Evolutionary conservation across 30 jellyfish, hydroid and myxozoan species (phyloP), one percentile per base, ranked within the genome.

Genomic region (Hydractinia symbiolongicarpus): DNA sequence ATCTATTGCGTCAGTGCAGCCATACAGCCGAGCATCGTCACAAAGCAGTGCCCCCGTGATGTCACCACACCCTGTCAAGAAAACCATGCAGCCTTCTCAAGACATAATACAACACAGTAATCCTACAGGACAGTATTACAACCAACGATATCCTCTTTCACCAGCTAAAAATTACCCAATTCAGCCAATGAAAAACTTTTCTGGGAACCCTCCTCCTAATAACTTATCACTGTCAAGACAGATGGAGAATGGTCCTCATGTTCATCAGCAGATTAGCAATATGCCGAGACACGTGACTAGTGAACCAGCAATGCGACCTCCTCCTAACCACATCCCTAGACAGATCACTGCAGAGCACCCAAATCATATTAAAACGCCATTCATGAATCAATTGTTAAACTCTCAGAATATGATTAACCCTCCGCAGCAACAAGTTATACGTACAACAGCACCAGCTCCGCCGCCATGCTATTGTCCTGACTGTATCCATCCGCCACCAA

Each of bases 31-130:
- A 1, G 10, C 83, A 8, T 60, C 81, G 16, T 72, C 81, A 20
- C 78, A 51, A 50, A 17, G 50, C n/a, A 30, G 15, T n/a, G 49
- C 44, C 21, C 72, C 82, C 66, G 87, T 79, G 19, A 67, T 79
- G 82, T 79, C 87, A 5, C 87, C 87, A 40, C 82, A 74, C 61
- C 61, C 83, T 74, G 20, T 74, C 66, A 72, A 72, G 60, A 74
- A 58, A 10, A 55, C 52, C 4, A 64, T 64, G 74, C 52, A 51
- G 17, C 40, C 74, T 13, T n/a, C 74, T 1, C 52, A 64, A n/a
- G 74, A 64, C 19, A 13, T 13, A 1, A 4, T 51, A 7, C 19
- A 64, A 44, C 74, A 64, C 40, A 44, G 40, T n/a, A 64, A 2
- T 44, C 16, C 74, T 64, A 51, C 40, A n/a, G 74, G 74, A 7